Percentiles rank a stretch among this genome's conserved stretches.
These are phyloP conservation scores for Anser cygnoides DNA, from an alignment of 2,113 vertebrate species.

Conservation along the genomic window DNA sequence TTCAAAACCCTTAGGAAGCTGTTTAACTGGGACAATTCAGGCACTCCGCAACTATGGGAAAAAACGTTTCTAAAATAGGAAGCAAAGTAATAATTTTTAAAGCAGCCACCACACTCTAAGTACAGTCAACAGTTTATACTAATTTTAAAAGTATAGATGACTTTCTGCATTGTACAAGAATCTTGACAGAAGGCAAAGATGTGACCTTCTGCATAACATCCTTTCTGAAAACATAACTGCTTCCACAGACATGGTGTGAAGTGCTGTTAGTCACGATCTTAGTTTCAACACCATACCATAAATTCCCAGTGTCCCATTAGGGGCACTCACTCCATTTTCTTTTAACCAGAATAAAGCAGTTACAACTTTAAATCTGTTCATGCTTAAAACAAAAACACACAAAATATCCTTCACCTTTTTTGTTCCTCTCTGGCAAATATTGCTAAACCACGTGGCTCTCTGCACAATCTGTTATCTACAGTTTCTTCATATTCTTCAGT, in stretches of 20 bases:
- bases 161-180: background rate
- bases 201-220: background rate
- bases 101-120: background rate
- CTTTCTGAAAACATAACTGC: slow-evolving; percentile 37
- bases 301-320: slow-evolving; percentile 8
- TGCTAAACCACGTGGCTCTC: background rate
- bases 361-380: background rate
- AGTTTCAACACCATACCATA: slow-evolving; percentile 62
- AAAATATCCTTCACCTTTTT: background rate
- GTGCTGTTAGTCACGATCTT: slow-evolving; percentile 18
- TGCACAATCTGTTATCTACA: background rate
- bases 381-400: background rate
- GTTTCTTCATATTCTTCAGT: background rate
- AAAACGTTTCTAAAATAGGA: background rate
- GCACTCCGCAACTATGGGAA: background rate
- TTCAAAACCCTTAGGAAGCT: background rate
- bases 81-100: background rate
- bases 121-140: background rate
- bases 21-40: background rate
- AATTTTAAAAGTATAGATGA: slow-evolving; percentile 11
- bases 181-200: slow-evolving; percentile 32
- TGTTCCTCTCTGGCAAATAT: background rate
- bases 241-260: slow-evolving; percentile 51
- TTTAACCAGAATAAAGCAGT: slow-evolving; percentile 33
- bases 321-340: background rate